A percentile compares a stretch with the other conserved stretches of the same genome.
These are phyloP conservation scores for Chromobotia macracanthus DNA, from an alignment of 2,797 vertebrate genomes.

Conservation along the genomic window DNA sequence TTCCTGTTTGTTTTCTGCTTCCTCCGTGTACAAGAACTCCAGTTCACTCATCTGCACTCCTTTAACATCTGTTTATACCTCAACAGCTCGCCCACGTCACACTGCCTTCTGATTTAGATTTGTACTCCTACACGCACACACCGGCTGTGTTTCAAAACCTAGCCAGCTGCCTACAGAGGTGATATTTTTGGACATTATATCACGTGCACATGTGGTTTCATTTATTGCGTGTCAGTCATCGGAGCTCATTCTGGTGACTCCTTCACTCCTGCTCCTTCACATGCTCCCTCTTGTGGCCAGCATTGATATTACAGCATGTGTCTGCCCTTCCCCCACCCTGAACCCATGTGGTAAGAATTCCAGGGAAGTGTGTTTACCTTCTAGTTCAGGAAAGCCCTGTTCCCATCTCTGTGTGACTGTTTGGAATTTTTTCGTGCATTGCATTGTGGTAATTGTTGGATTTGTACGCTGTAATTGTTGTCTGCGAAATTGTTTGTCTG, in stretches of 20 bases:
- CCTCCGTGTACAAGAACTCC: slow-evolving; percentile 20
- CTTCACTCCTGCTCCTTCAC: slow-evolving; percentile 16
- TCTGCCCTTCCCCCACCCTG: slow-evolving; percentile 61
- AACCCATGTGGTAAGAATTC: slow-evolving; percentile 45
- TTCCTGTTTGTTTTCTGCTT: slow-evolving; percentile 51
- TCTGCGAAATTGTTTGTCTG: not conserved
- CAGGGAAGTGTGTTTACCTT: slow-evolving; percentile 2
- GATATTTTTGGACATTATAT: not conserved
- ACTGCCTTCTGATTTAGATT: not conserved
- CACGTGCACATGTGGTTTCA: not conserved
- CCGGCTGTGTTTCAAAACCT: not conserved
- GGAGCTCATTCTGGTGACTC: not conserved
- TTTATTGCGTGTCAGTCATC: not conserved
- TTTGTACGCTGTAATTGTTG: not conserved
- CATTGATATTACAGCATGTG: not conserved
- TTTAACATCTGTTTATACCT: not conserved
- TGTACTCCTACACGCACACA: not conserved
- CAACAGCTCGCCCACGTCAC: not conserved
- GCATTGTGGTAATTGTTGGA: not conserved
- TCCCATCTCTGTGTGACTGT: slow-evolving; percentile 4
- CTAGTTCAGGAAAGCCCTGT: not conserved
- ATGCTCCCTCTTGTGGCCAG: slow-evolving; percentile 41
- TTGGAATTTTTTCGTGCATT: not conserved
- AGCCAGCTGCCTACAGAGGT: not conserved
- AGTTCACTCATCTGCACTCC: slow-evolving; percentile 22